These are phyloP conservation scores for Chunga burmeisteri DNA, from an alignment of 2,113 vertebrate genomes.

Conservation along the genomic window DNA sequence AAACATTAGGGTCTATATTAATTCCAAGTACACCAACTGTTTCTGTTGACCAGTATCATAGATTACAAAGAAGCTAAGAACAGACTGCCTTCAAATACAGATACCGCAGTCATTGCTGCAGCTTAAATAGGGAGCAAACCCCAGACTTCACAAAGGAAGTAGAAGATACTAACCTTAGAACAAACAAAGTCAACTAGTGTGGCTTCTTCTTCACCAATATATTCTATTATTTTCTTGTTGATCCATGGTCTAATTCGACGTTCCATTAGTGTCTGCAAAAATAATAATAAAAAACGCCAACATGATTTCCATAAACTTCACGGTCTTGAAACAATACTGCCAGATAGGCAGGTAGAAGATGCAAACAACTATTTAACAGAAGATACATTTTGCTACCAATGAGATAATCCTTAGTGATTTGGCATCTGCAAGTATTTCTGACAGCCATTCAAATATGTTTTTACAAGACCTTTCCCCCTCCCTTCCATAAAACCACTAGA, in stretches of 20 bases:
- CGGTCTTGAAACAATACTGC: neutral
- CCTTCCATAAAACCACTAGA: neutral
- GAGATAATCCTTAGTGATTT: neutral
- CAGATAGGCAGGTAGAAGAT: neutral
- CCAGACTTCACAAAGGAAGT: neutral
- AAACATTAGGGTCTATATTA: neutral
- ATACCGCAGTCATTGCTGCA: neutral
- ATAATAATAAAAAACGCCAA: neutral
- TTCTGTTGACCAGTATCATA: neutral
- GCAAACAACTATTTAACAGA: neutral
- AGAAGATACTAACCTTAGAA: slow-evolving; percentile 86
- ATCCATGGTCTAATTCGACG: slow-evolving; percentile 97
- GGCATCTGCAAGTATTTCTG: neutral
- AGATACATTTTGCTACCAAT: neutral
- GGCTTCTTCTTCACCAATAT: slow-evolving; percentile 98
- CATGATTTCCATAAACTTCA: neutral
- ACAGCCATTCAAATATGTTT: neutral
- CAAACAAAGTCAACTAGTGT: slow-evolving; percentile 98
- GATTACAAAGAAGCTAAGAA: neutral
- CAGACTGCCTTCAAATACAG: neutral
- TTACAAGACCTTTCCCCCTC: neutral
- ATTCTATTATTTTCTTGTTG: slow-evolving; percentile 99
- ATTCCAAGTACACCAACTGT: neutral
- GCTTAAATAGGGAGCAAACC: neutral
- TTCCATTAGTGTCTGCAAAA: slow-evolving; percentile 91